Conservation (phyloP, 1,140 invertebrate genomes). For the Drosophila auraria region DNA sequence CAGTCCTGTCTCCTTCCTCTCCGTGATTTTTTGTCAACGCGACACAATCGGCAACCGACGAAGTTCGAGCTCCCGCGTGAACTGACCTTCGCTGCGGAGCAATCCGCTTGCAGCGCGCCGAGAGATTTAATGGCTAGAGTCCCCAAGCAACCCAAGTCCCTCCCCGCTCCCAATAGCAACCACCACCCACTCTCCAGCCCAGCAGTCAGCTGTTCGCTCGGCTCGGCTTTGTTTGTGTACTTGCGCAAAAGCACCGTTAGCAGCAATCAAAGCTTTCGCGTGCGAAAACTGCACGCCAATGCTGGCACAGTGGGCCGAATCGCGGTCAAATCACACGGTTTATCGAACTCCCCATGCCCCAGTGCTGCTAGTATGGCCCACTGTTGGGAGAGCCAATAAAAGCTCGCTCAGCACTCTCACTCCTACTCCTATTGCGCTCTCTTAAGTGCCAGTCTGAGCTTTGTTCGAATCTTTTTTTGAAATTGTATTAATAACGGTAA, state of each 20-base stretch:
- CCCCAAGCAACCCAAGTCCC: slow-evolving; percentile 27
- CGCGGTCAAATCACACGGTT: not conserved
- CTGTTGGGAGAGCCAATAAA: slow-evolving; percentile 10
- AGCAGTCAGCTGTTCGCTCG: slow-evolving; percentile 56
- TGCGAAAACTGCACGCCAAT: slow-evolving; percentile 43
- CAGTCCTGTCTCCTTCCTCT: slow-evolving; percentile 22
- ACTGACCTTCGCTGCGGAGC: slow-evolving; percentile 71
- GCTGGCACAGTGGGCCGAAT: slow-evolving; percentile 23
- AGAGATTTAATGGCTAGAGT: slow-evolving; percentile 56
- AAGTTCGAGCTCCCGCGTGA: slow-evolving; percentile 71
- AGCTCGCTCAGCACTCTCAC: slow-evolving; percentile 12
- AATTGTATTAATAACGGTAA: not conserved
- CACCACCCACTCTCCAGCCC: slow-evolving; percentile 11
- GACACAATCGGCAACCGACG: slow-evolving; percentile 31
- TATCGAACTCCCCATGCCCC: slow-evolving; percentile 22
- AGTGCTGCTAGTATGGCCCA: slow-evolving; percentile 1
- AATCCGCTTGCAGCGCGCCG: slow-evolving; percentile 52
- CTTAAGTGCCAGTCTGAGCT: not conserved
- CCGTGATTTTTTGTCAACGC: slow-evolving; percentile 10
- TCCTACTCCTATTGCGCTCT: not conserved
- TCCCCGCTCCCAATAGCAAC: not conserved
- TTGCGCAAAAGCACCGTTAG: slow-evolving; percentile 65
- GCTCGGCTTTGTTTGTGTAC: slow-evolving; percentile 65
- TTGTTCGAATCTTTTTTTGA: not conserved
- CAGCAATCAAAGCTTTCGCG: slow-evolving; percentile 38